Evolutionary conservation across 2,888 invertebrate genomes (phyloP).

Genomic region (Chrysomela aeneicollis): DNA sequence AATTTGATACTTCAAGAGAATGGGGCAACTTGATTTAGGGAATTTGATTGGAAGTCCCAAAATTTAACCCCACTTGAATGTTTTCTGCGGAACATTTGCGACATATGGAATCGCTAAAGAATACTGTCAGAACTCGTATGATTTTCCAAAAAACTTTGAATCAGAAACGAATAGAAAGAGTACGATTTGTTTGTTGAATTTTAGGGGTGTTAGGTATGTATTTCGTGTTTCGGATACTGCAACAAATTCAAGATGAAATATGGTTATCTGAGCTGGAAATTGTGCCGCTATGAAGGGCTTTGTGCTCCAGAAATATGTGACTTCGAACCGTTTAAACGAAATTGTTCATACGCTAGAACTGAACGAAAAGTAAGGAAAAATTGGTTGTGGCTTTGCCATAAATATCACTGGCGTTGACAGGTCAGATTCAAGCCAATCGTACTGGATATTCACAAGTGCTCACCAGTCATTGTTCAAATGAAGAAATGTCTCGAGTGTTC

Average conservation of each 20-base stretch:
- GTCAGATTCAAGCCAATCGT: neutral
- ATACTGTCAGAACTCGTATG: too few species aligned
- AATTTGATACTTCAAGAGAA: too few species aligned
- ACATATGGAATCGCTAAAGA: too few species aligned
- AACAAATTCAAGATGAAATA: neutral
- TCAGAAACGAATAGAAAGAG: too few species aligned
- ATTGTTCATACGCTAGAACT: conserved; percentile 1
- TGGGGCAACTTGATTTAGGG: too few species aligned
- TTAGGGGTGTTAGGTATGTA: neutral
- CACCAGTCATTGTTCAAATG: neutral
- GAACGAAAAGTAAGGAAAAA: neutral
- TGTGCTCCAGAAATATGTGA: neutral
- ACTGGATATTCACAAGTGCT: neutral
- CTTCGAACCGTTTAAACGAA: neutral
- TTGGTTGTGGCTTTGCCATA: neutral
- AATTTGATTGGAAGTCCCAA: too few species aligned
- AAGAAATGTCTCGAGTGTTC: too few species aligned
- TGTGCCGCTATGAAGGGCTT: neutral
- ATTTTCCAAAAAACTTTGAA: too few species aligned
- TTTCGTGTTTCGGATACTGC: neutral
- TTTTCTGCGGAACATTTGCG: too few species aligned
- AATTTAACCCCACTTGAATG: too few species aligned
- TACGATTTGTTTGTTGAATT: too few species aligned
- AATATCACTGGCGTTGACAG: neutral
- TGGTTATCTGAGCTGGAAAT: neutral